Evolutionary conservation across 64 coral and sea anemone species (phyloP), one percentile per base, ranked within the genome.

Genomic region (Dendronephthya gigantea): DNA sequence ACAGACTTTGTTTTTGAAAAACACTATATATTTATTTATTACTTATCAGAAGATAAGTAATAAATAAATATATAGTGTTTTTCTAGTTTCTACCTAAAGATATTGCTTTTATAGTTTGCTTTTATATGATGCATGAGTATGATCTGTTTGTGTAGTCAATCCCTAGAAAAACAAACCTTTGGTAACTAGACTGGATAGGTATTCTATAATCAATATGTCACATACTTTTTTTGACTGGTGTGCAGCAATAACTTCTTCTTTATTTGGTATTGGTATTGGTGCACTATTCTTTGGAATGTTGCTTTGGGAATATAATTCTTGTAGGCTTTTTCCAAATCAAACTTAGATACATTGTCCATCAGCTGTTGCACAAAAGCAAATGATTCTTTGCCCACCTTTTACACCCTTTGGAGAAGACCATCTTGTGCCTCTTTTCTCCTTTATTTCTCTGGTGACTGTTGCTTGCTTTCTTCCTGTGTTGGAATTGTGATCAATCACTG

Each of bases 401-500:
- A 50, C 48, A 50, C 17, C 48, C 48, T 50, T 50, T 50, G 8
- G 48, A 17, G 48, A 89, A 89, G 39, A 89, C 88, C 39, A 89
- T 43, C 32, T 89, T 89, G 59, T 84, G 84, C 27, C 51, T 68
- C 39, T 62, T 84, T 25, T 89, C 51, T 48, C 88, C 88, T 70
- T 65, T 62, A 10, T 84, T 28, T 82, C 88, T 25, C 34, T 89
- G 55, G 49, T 65, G 13, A 45, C 55, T 48, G 38, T 41, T 37
- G 88, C 88, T 89, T 89, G 74, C 48, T 11, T 23, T 84, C 88
- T 83, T 5, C 82, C 27, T 39, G 48, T 83, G 88, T 89, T 89
- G 15, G 50, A 66, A 39, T 89, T 89, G 55, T 89, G 81, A 36
- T 89, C 88, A 7, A 89, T 70, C 0, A 89, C 82, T n/a, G 88